Base-by-base conservation (phyloP, 2,888 invertebrate genomes). In the Phalera bucephala region DNA sequence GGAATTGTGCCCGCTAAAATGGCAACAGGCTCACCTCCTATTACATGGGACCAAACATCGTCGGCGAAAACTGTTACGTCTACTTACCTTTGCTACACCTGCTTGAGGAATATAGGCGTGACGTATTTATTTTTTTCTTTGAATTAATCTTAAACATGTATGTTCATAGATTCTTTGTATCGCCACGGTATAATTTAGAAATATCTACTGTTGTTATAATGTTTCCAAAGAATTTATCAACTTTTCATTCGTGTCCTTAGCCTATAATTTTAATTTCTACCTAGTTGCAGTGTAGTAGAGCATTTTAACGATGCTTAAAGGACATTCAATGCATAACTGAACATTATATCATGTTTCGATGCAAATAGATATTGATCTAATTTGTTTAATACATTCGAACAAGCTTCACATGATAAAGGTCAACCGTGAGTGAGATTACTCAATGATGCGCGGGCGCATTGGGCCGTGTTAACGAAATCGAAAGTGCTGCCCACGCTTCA, bases 401-500 rank as follows among this genome's bases (percentile, higher is more conserved):
- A 34, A 44, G 41, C 36, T 34, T 27, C 34, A 42, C 36, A 52
- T 45, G 53, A 62, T 67, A 80, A 77, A 79, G 80, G 80, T 80
- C 72, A 75, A 45, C 46, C 55, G 57, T 54, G 58, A 44, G 33
- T 29, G 53, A 59, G 52, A 57, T 74, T 73, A 59, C 73, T 53
- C 57, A 70, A 74, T 40, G 36, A 32, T 36, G 49, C 55, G 55
- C 54, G 22, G 46, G 64, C 60, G 61, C 72, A 65, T 65, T 64
- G 8, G 11, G 10, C 7, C 17, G 29, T 55, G 41, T 51, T 50
- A 61, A 60, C 45, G 69, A 73, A 84, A 85, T 72, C 66, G 82
- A 87, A 82, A 86, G 84, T 81, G 52, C 55, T 72, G 57, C 72
- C 73, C 62, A 73, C 74, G 49, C 33, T 34, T 33, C 45, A 40